phyloP scores from a whole-genome alignment of 2,113 vertebrate genomes.

The Menidia beryllina region DNA sequence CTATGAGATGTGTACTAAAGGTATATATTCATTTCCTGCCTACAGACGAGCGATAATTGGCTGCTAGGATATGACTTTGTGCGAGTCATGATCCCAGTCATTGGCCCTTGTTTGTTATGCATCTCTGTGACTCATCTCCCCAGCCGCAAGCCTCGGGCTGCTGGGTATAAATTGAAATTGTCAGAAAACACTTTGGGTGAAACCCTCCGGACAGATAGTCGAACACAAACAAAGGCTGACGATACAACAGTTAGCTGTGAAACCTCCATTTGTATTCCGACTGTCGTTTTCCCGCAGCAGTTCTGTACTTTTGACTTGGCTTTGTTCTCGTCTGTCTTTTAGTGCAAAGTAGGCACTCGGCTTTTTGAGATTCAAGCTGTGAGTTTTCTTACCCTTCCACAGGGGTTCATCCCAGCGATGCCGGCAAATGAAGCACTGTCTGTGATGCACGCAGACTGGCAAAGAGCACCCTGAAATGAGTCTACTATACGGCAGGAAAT shows the following conservation, averaged over 20 bases:
- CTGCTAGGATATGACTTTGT: background rate
- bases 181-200: constrained; percentile 30
- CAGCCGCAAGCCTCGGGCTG: constrained; percentile 8
- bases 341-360: constrained; percentile 5
- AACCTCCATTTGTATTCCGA: constrained; percentile 45
- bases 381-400: constrained; percentile 36
- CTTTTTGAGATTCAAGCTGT: constrained; percentile 60
- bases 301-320: constrained; percentile 5
- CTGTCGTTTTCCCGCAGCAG: constrained; percentile 10
- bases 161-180: constrained; percentile 25
- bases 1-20: background rate
- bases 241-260: constrained; percentile 5
- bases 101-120: constrained; percentile 28
- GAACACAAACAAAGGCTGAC: constrained; percentile 21
- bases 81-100: constrained; percentile 8
- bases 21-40: background rate
- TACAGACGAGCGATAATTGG: background rate
- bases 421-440: constrained; percentile 9
- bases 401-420: constrained; percentile 21
- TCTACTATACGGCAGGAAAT: constrained; percentile 4
- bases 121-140: constrained; percentile 47
- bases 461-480: background rate
- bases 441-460: constrained; percentile 17
- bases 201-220: constrained; percentile 12
- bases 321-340: constrained; percentile 49